Conservation (phyloP, 2,113 vertebrate genomes). For the Rattus norvegicus region DNA sequence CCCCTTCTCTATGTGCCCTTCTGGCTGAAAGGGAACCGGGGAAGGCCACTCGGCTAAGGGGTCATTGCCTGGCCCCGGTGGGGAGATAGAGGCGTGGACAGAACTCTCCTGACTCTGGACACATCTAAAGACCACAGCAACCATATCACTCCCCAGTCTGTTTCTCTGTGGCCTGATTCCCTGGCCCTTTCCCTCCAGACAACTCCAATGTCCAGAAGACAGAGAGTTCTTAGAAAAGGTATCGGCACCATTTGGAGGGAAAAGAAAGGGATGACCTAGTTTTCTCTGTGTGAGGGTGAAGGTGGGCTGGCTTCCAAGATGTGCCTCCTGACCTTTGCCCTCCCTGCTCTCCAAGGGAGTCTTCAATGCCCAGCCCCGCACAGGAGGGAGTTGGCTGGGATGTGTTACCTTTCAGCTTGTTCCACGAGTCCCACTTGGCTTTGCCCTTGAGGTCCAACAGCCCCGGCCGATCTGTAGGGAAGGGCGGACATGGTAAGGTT, state of each 20-base stretch:
- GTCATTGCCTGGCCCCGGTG: background rate
- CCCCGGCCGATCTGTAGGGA: slow-evolving; percentile 90
- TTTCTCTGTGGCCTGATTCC: background rate
- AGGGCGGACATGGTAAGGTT: background rate
- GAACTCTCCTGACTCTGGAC: background rate
- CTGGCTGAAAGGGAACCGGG: slow-evolving; percentile 41
- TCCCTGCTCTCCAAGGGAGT: background rate
- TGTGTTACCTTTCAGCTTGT: slow-evolving; percentile 90
- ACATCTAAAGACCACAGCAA: background rate
- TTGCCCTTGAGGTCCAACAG: slow-evolving; percentile 96
- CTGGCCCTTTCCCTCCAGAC: background rate
- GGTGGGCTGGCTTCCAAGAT: background rate
- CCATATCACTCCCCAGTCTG: background rate
- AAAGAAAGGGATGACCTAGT: slow-evolving; percentile 46
- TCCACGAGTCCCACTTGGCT: slow-evolving; percentile 97
- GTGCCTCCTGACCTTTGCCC: background rate
- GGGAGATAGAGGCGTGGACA: background rate
- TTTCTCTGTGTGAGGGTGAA: background rate
- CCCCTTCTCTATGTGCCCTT: slow-evolving; percentile 36
- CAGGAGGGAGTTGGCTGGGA: background rate
- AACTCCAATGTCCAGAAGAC: background rate
- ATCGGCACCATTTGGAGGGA: background rate
- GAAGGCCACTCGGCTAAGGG: background rate
- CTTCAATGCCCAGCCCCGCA: background rate
- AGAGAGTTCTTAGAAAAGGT: slow-evolving; percentile 18